These are phyloP conservation scores for Ranitomeya imitator DNA, from an alignment of 2,113 vertebrate species.

Conservation along the genomic window DNA sequence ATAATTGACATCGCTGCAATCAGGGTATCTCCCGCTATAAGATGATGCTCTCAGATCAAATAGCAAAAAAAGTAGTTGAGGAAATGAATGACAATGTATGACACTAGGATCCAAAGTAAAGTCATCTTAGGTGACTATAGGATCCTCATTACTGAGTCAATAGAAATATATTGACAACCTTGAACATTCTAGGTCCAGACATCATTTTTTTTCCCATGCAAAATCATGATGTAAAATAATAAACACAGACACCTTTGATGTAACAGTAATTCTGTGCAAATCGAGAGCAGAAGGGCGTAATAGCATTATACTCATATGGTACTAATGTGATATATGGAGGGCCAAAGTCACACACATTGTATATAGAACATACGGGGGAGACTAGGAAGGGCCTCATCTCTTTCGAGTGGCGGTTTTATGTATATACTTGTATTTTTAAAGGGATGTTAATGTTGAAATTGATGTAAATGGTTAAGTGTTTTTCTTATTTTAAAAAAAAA, in stretches of 20 bases:
- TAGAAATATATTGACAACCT: background rate
- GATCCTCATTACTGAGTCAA: background rate
- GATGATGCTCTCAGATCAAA: too few relatives aligned
- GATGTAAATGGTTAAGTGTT: slow-evolving; percentile 19
- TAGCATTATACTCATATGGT: background rate
- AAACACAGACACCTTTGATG: background rate
- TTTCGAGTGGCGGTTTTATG: background rate
- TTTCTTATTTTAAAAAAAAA: slow-evolving; percentile 10
- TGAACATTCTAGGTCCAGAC: background rate
- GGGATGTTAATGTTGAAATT: slow-evolving; percentile 54
- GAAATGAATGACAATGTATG: too few relatives aligned
- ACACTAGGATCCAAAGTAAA: background rate
- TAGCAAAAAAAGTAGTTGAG: too few relatives aligned
- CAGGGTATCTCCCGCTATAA: too few relatives aligned
- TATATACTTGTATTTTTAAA: slow-evolving; percentile 42
- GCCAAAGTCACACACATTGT: background rate
- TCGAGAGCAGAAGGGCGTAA: background rate
- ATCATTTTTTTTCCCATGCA: background rate
- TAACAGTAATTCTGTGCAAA: background rate
- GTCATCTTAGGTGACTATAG: background rate
- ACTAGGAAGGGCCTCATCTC: background rate
- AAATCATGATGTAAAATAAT: background rate
- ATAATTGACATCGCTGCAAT: too few relatives aligned
- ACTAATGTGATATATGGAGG: background rate
- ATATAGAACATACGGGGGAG: background rate